Evolutionary conservation across 2,797 vertebrate species (phyloP).

Genomic region (Parauchenoglanis ngamensis): DNA sequence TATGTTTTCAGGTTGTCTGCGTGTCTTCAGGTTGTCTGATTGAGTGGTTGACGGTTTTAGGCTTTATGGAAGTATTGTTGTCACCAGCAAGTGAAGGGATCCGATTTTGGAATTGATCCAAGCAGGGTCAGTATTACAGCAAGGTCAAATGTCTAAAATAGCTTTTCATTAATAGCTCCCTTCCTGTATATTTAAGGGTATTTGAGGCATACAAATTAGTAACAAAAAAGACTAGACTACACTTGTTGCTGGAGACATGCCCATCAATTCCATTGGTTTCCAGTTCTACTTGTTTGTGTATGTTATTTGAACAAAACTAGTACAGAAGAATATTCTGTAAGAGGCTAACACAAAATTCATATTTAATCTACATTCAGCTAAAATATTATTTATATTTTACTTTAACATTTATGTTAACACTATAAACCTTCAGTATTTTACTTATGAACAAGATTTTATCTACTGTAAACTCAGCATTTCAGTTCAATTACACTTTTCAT

Average conservation of each 20-base stretch:
- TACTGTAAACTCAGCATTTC: neutral
- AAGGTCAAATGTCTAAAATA: neutral
- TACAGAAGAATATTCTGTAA: neutral
- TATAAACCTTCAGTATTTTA: neutral
- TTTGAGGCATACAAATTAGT: neutral
- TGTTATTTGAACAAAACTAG: neutral
- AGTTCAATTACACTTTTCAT: neutral
- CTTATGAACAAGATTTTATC: neutral
- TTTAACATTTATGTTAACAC: neutral
- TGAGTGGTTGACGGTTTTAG: neutral
- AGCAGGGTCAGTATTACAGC: neutral
- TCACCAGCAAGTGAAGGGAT: neutral
- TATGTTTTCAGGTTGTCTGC: neutral
- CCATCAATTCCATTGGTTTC: neutral
- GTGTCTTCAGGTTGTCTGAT: no score
- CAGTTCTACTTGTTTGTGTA: neutral
- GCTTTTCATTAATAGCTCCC: neutral
- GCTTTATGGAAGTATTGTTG: neutral
- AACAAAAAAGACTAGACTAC: neutral
- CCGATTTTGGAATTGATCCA: neutral
- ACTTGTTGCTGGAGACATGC: neutral
- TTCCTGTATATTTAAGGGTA: neutral
- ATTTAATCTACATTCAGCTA: neutral
- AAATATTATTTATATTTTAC: neutral
- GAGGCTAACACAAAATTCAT: neutral